Evolutionary conservation across 2,888 invertebrate genomes (phyloP).

Genomic region (Pseudanteris insignis): DNA sequence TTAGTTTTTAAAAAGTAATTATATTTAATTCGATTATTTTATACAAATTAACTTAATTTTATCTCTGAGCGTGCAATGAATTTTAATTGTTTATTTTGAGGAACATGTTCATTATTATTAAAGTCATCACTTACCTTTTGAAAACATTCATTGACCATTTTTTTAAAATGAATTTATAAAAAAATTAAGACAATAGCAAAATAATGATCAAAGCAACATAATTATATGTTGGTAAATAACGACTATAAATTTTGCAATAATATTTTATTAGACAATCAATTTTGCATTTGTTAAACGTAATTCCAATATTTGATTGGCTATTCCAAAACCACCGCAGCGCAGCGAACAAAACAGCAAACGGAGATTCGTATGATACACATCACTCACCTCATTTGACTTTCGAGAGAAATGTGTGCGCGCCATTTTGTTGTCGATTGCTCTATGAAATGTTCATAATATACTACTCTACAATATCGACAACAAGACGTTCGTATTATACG

Average conservation of each 20-base stretch:
- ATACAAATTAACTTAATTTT: no score
- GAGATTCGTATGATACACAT: conserved; percentile 33
- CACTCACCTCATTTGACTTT: conserved; percentile 31
- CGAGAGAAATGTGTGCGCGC: conserved; percentile 34
- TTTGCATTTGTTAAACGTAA: conserved; percentile 32
- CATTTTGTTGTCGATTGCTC: conserved; percentile 31
- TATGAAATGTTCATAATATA: conserved; percentile 30
- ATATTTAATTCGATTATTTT: no score
- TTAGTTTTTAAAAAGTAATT: no score
- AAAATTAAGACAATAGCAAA: no score
- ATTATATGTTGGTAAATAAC: no score
- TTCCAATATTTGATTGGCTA: conserved; percentile 33
- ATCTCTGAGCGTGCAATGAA: no score
- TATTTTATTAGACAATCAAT: conserved; percentile 39
- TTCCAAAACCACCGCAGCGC: conserved; percentile 30
- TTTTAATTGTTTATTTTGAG: no score
- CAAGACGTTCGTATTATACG: conserved; percentile 39
- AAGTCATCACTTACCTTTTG: no score
- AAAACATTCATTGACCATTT: no score
- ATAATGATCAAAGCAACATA: no score
- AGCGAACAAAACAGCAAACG: conserved; percentile 25
- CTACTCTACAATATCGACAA: conserved; percentile 43
- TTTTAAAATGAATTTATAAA: no score
- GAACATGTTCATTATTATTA: no score
- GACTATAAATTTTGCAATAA: conserved; percentile 35